These are phyloP conservation scores for Leptinotarsa juncta DNA, from an alignment of 2,888 invertebrate species.

Conservation along the genomic window DNA sequence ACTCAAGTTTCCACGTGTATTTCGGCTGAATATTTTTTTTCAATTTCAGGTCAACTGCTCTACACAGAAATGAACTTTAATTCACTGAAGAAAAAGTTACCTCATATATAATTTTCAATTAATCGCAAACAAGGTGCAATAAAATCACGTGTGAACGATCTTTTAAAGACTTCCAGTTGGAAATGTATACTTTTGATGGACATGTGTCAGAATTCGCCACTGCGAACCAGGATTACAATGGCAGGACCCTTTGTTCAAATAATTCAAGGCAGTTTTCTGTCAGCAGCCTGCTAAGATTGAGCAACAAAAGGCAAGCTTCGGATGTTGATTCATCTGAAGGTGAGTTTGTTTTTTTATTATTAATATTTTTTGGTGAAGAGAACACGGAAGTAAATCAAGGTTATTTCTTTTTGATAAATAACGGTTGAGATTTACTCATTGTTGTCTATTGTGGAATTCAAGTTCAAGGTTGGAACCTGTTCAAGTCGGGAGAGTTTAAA, in stretches of 20 bases:
- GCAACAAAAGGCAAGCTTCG: constrained; percentile 57
- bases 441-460: not conserved
- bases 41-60: constrained; percentile 12
- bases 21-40: not conserved
- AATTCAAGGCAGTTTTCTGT: constrained; percentile 64
- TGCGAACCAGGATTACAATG: constrained; percentile 49
- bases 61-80: not conserved
- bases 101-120: not conserved
- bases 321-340: constrained; percentile 60
- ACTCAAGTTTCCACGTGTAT: too few relatives aligned
- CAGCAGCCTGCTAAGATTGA: constrained; percentile 61
- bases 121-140: constrained; percentile 23
- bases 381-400: constrained; percentile 35
- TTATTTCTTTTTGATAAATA: constrained; percentile 14
- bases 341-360: constrained; percentile 49
- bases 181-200: constrained; percentile 57
- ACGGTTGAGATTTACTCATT: not conserved
- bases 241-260: constrained; percentile 52
- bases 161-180: constrained; percentile 12
- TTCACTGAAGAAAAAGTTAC: not conserved
- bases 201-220: constrained; percentile 52
- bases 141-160: constrained; percentile 29
- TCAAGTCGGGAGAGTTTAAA: too few relatives aligned
- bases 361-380: constrained; percentile 26
- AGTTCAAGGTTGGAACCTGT: not conserved